Conservation (phyloP, 2,797 vertebrate species). For the Tauraco hartlaubi region DNA sequence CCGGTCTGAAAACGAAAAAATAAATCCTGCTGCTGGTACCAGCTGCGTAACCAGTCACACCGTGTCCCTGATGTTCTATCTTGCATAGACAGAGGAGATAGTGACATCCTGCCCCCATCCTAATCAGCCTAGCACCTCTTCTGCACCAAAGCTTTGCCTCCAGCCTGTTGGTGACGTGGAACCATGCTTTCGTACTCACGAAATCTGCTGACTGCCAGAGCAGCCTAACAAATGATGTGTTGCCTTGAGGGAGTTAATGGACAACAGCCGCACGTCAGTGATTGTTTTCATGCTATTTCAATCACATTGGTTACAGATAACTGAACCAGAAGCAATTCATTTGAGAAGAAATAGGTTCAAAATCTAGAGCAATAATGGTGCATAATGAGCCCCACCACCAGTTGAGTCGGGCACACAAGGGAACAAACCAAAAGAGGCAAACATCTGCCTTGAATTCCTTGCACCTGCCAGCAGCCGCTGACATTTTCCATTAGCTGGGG, state of each 20-base stretch:
- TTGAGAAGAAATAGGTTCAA: constrained; percentile 16
- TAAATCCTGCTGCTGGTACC: neutral
- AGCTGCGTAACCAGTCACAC: neutral
- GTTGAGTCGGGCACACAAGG: neutral
- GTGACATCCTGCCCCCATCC: neutral
- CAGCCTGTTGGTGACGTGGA: neutral
- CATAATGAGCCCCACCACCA: neutral
- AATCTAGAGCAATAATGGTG: neutral
- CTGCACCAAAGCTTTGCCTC: neutral
- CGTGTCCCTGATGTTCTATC: neutral
- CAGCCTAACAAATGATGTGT: neutral
- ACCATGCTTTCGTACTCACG: neutral
- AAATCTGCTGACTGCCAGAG: neutral
- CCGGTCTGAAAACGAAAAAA: neutral
- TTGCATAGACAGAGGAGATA: neutral
- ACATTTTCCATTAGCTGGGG: neutral
- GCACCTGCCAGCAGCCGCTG: neutral
- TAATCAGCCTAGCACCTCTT: neutral
- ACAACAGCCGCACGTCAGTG: neutral
- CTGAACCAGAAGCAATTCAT: constrained; percentile 38
- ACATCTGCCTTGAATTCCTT: neutral
- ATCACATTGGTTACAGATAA: constrained; percentile 30
- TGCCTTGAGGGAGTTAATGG: neutral
- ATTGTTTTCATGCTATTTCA: constrained; percentile 27
- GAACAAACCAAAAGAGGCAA: neutral